Evolutionary conservation across 2,113 vertebrate species (phyloP).

Genomic region (Emydocephalus ijimae): DNA sequence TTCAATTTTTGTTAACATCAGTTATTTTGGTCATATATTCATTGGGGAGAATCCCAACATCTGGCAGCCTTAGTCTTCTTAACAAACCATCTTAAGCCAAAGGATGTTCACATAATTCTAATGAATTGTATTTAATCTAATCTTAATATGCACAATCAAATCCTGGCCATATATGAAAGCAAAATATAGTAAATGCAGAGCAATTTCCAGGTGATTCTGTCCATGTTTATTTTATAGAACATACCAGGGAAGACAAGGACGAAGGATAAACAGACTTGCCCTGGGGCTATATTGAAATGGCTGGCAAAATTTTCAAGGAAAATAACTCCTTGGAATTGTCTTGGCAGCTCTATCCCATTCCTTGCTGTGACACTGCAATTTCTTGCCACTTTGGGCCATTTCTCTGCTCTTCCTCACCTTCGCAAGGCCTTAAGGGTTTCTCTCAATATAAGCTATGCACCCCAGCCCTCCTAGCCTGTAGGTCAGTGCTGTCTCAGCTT

Average conservation of each 20-base stretch:
- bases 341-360: background rate
- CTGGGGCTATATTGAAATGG: too few relatives aligned
- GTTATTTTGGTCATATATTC: background rate
- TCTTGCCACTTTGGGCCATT: background rate
- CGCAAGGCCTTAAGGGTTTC: background rate
- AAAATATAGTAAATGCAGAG: background rate
- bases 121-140: background rate
- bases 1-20: background rate
- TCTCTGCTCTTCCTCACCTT: background rate
- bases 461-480: background rate
- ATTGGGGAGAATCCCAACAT: background rate
- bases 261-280: background rate
- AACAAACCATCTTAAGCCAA: background rate
- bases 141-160: background rate
- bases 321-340: too few relatives aligned
- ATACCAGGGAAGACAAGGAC: background rate
- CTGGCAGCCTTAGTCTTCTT: background rate
- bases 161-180: background rate
- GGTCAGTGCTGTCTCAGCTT: background rate
- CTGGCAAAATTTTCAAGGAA: background rate
- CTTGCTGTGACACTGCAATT: slow-evolving; percentile 2
- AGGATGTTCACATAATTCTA: background rate
- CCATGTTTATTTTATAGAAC: background rate
- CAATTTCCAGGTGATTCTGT: background rate
- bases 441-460: accelerated